Conservation (phyloP, 2,113 vertebrate genomes). For the Isichthys henryi region DNA sequence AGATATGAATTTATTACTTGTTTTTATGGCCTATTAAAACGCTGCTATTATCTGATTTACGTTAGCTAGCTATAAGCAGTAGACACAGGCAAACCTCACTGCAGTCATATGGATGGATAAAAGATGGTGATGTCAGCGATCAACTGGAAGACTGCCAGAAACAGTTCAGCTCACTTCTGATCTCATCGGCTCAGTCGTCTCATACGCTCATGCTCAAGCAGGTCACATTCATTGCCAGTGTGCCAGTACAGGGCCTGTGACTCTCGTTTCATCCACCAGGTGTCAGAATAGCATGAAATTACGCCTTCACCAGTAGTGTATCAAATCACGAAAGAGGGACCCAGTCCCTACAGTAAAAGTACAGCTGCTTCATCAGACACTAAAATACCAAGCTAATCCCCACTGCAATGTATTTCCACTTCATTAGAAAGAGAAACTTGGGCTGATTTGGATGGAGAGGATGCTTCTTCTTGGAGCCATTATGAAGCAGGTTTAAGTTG, state of each 20-base stretch:
- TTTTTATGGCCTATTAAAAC: not conserved
- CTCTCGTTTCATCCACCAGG: conserved; percentile 40
- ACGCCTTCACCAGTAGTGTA: not conserved
- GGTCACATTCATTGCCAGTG: not conserved
- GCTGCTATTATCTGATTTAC: not conserved
- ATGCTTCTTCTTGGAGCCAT: not conserved
- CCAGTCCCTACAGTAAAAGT: not conserved
- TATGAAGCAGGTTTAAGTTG: not conserved
- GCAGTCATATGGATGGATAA: not conserved
- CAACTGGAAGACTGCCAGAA: not conserved
- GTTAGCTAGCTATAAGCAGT: not conserved
- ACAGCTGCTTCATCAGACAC: not conserved
- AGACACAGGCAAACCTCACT: not conserved
- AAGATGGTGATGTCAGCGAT: not conserved
- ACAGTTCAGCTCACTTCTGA: not conserved
- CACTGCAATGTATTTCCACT: conserved; percentile 13
- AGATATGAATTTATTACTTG: not conserved
- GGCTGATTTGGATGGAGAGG: not conserved
- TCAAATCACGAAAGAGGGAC: not conserved
- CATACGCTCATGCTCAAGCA: too few relatives aligned
- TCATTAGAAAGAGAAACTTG: conserved; percentile 6
- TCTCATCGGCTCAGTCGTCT: not conserved
- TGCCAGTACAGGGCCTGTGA: not conserved
- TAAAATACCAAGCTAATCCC: not conserved
- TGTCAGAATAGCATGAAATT: conserved; percentile 38